Percentiles rank a stretch among this genome's conserved stretches.
phyloP scores from a whole-genome alignment of 2,797 vertebrate genomes.

The Oryzias sinensis region DNA sequence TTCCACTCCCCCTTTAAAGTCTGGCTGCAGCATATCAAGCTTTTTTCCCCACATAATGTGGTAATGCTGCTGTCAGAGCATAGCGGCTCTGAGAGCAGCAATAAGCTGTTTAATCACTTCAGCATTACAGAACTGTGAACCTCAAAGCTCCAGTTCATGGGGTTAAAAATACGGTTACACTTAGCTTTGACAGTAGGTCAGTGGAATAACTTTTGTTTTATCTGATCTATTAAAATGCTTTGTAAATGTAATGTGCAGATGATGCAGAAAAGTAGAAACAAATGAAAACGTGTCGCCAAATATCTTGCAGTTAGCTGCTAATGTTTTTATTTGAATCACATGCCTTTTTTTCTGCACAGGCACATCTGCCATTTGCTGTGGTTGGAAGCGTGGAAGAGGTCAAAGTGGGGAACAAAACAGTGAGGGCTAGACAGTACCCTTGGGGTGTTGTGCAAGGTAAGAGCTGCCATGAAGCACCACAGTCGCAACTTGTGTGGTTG shows the following conservation, averaged over 20 bases:
- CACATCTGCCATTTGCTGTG: constrained; percentile 96
- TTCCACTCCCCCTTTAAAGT: constrained; percentile 47
- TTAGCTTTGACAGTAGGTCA: constrained; percentile 24
- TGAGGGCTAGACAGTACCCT: constrained; percentile 95
- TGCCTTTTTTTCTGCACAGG: constrained; percentile 71
- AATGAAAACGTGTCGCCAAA: constrained; percentile 2
- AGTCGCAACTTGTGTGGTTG: constrained; percentile 5
- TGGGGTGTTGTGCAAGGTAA: constrained; percentile 99
- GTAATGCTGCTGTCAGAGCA: constrained; percentile 5
- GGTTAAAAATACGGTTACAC: constrained; percentile 19
- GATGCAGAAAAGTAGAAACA: not conserved
- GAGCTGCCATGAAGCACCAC: constrained; percentile 37
- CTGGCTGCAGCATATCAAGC: constrained; percentile 43
- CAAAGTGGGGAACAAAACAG: constrained; percentile 97
- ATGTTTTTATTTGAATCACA: constrained; percentile 15
- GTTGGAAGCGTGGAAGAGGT: constrained; percentile 97
- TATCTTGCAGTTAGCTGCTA: not conserved
- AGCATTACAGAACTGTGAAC: constrained; percentile 23
- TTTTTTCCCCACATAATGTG: constrained; percentile 43
- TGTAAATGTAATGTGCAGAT: constrained; percentile 7
- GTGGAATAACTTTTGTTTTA: constrained; percentile 11
- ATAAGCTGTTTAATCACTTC: constrained; percentile 35
- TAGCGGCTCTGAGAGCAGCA: constrained; percentile 25
- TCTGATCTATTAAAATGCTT: not conserved
- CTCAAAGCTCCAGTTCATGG: constrained; percentile 21